Evolutionary conservation across 2,113 vertebrate species (phyloP).

Genomic region (Lonchura striata): DNA sequence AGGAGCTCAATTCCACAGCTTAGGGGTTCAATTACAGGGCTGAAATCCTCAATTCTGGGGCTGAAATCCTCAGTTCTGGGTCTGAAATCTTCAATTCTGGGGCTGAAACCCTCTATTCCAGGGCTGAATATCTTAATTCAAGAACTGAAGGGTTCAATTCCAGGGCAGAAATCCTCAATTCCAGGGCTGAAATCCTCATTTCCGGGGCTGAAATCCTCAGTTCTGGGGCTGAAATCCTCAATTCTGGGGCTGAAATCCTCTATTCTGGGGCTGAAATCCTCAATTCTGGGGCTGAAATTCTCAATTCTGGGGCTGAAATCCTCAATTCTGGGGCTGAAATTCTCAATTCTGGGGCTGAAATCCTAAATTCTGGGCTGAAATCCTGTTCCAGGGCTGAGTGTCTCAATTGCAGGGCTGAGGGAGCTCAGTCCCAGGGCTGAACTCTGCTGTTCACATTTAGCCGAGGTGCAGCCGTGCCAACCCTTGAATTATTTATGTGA

Average conservation of each 20-base stretch:
- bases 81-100: accelerated
- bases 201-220: no score
- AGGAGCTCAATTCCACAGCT: not conserved
- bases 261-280: accelerated
- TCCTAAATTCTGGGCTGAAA: not conserved
- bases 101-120: not conserved
- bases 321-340: not conserved
- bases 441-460: not conserved
- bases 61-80: accelerated
- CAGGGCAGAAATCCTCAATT: accelerated
- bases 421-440: not conserved
- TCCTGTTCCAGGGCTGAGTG: not conserved
- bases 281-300: accelerated
- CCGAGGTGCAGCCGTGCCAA: not conserved
- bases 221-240: accelerated
- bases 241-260: no score
- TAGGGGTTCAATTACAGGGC: accelerated
- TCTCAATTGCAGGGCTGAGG: not conserved
- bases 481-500: conserved; percentile 44
- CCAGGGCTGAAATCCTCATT: accelerated
- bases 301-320: not conserved
- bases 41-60: accelerated
- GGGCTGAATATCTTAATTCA: no score
- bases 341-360: not conserved
- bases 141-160: not conserved